These are phyloP conservation scores for Setipinna tenuifilis DNA, from an alignment of 2,797 vertebrate genomes.

Conservation along the genomic window DNA sequence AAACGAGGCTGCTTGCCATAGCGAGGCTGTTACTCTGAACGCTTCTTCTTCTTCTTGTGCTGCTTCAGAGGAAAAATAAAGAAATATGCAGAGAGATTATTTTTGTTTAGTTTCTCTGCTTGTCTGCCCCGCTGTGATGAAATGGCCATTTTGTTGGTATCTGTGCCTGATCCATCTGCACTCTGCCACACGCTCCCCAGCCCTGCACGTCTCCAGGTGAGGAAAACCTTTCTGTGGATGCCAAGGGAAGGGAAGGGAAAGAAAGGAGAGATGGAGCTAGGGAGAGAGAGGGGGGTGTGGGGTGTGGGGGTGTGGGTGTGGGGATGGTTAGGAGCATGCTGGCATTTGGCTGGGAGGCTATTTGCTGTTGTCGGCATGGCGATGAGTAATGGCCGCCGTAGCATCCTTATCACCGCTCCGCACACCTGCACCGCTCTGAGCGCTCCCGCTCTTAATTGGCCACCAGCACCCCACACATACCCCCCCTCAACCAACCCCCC, in stretches of 20 bases:
- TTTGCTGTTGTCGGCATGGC: constrained; percentile 72
- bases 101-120: constrained; percentile 48
- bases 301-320: neutral
- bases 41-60: neutral
- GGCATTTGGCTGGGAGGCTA: constrained; percentile 76
- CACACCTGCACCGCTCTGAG: constrained; percentile 82
- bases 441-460: constrained; percentile 81
- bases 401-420: constrained; percentile 77
- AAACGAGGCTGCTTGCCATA: constrained; percentile 65
- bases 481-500: constrained; percentile 5
- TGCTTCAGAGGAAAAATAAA: neutral
- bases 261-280: neutral
- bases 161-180: constrained; percentile 71
- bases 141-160: constrained; percentile 70
- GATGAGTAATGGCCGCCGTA: constrained; percentile 82
- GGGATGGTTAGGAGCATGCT: constrained; percentile 51
- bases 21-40: constrained; percentile 69
- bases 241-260: constrained; percentile 66
- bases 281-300: neutral
- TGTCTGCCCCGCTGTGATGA: constrained; percentile 70
- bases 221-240: constrained; percentile 73
- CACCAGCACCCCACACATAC: constrained; percentile 40
- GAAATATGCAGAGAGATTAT: constrained; percentile 64
- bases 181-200: constrained; percentile 62
- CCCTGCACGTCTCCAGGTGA: constrained; percentile 53